Base-by-base conservation (phyloP, 2,888 invertebrate species). In the Eupithecia pulchellata region DNA sequence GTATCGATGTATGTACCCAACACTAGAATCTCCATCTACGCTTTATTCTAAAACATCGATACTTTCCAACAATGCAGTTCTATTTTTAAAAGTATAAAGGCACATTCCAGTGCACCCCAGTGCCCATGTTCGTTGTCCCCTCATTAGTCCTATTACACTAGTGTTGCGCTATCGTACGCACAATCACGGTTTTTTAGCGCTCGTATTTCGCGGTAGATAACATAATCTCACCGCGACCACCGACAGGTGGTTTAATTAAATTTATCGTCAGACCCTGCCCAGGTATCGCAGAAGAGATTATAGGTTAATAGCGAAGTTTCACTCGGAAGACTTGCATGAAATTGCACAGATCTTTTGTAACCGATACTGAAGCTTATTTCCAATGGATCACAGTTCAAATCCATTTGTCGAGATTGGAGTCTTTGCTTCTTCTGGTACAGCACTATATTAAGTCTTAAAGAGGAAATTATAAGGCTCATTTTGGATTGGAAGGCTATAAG, bases 191-290 rank as follows among this genome's bases (percentile, higher is more conserved):
- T 82, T 84, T 64, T 57, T 73, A 71, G 76, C 73, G 75, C 79
- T 78, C 81, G 83, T 85, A 85, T 86, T 85, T 86, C 77, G 82
- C 83, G 68, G 77, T 70, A 84, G 86, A 89, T 89, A 89, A 86
- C 84, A 82, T 85, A 86, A 88, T 88, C 89, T 78, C 76, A 79
- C 78, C 74, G 79, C 78, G 78, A 76, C 75, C 62, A 71, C 71
- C 75, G 81, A 82, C 87, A 85, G 84, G 87, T 86, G 83, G 86
- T 86, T 88, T 90, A 89, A 91, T 90, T 91, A 89, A 89, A 90
- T 89, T 90, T 90, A 90, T 88, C 86, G 84, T 75, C 74, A 47
- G 72, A 78, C 77, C 77, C 82, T 61, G n/a, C 61, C 25, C 34
- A 61, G 61, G 61, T 61, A 61, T 61, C 34, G 61, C 30, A 57